Conservation (phyloP, 64 coral and sea anemone species). For the Stylophora pistillata region DNA sequence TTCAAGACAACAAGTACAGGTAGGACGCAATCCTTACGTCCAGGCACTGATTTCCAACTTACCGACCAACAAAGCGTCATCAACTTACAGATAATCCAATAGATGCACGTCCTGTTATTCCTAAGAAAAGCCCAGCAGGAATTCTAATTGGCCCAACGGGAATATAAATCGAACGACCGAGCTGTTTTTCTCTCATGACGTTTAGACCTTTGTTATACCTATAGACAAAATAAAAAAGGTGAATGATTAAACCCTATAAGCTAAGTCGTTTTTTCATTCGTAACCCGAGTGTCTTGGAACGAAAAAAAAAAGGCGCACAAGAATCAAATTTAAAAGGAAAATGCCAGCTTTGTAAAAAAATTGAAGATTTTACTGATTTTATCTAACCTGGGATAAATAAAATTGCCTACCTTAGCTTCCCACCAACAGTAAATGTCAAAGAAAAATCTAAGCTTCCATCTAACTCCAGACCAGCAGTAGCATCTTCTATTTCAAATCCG, state of each 20-base stretch:
- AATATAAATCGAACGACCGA: slow-evolving; percentile 11
- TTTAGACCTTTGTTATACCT: not conserved
- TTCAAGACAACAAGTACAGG: no score
- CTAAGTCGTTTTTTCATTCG: no score
- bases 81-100: not conserved
- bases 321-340: no score
- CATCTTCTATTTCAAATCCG: slow-evolving; percentile 13
- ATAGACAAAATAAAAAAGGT: not conserved
- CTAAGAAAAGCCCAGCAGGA: not conserved
- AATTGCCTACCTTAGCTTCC: slow-evolving; percentile 7
- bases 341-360: no score
- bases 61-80: not conserved
- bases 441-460: slow-evolving; percentile 4
- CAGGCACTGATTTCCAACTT: not conserved
- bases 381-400: not conserved
- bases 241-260: no score
- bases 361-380: not conserved
- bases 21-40: no score
- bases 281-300: no score
- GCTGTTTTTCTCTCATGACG: not conserved
- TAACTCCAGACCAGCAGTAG: slow-evolving; percentile 5
- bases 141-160: slow-evolving; percentile 4
- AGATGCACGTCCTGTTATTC: not conserved
- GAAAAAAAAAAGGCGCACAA: no score
- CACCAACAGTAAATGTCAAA: not conserved